phyloP scores from a whole-genome alignment of 2,888 invertebrate genomes.

The Scaeva pyrastri region DNA sequence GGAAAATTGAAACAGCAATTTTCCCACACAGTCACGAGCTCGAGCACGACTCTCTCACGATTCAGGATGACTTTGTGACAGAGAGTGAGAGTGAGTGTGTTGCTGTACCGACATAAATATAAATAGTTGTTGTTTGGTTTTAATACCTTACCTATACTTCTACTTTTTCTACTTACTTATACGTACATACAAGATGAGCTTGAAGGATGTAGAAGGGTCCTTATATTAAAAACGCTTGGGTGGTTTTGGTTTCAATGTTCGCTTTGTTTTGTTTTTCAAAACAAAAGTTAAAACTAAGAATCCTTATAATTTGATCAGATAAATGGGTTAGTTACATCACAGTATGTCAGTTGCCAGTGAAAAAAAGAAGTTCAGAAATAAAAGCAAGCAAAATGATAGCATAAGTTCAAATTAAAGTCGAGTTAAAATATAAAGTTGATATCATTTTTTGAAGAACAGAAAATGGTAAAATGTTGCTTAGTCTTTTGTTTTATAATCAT shows the following conservation, averaged over 20 bases:
- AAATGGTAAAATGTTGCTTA: too few species aligned
- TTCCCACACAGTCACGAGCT: slow-evolving; percentile 62
- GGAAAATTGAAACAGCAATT: slow-evolving; percentile 70
- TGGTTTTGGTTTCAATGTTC: background rate
- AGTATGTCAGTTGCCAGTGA: slow-evolving; percentile 1
- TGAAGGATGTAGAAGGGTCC: slow-evolving; percentile 11
- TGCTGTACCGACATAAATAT: background rate
- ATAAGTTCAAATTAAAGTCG: too few species aligned
- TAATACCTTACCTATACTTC: too few species aligned
- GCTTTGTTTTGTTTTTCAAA: slow-evolving; percentile 18
- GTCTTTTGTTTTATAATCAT: too few species aligned
- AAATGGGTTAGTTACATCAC: slow-evolving; percentile 7
- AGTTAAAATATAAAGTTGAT: too few species aligned
- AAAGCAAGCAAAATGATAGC: background rate
- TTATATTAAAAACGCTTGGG: slow-evolving; percentile 22
- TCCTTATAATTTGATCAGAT: slow-evolving; percentile 42
- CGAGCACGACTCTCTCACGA: background rate
- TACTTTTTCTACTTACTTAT: too few species aligned
- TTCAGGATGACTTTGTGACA: slow-evolving; percentile 13
- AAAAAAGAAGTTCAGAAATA: background rate
- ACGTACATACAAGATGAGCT: background rate
- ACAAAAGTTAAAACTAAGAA: slow-evolving; percentile 13
- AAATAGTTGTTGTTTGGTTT: background rate
- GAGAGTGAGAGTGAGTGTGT: slow-evolving; percentile 36
- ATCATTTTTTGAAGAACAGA: too few species aligned